A percentile compares a stretch with the other conserved stretches of the same genome.
Evolutionary conservation across 2,888 invertebrate species (phyloP).

Genomic region (Fragum whitleyi): DNA sequence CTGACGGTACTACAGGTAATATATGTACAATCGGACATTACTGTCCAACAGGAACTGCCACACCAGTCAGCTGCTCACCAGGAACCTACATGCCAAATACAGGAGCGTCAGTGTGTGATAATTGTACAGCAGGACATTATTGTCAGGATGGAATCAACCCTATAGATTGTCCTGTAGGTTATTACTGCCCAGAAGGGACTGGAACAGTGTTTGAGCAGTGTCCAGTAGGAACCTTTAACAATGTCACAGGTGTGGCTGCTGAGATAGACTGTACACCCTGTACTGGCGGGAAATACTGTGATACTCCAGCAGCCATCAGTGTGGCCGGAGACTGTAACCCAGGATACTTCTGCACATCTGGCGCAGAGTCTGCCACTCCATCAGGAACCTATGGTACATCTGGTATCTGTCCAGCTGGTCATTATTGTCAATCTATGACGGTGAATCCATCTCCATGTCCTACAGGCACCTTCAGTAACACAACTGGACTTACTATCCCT

Average conservation of each 20-base stretch:
- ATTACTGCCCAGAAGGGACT: slow-evolving; percentile 82
- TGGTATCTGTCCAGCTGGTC: slow-evolving; percentile 81
- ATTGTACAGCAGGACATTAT: slow-evolving; percentile 80
- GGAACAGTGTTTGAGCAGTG: slow-evolving; percentile 81
- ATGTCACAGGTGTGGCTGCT: slow-evolving; percentile 71
- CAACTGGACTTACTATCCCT: slow-evolving; percentile 71
- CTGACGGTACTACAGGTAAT: slow-evolving; percentile 80
- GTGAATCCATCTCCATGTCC: slow-evolving; percentile 78
- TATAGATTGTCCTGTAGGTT: slow-evolving; percentile 80
- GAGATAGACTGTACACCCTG: slow-evolving; percentile 81
- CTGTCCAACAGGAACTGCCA: slow-evolving; percentile 80
- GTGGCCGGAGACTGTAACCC: slow-evolving; percentile 76
- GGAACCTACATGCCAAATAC: slow-evolving; percentile 73
- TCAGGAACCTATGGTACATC: slow-evolving; percentile 76
- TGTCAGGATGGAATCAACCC: slow-evolving; percentile 75
- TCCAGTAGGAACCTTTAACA: slow-evolving; percentile 81
- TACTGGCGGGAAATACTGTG: slow-evolving; percentile 81
- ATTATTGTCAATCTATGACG: slow-evolving; percentile 77
- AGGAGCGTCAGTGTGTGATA: slow-evolving; percentile 74
- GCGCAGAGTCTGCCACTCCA: slow-evolving; percentile 77
- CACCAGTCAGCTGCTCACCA: slow-evolving; percentile 74
- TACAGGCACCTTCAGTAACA: slow-evolving; percentile 78
- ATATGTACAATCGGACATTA: slow-evolving; percentile 81
- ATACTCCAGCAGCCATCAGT: slow-evolving; percentile 71
- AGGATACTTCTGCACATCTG: slow-evolving; percentile 79